Conservation (phyloP, 2,113 vertebrate genomes). For the Equus quagga region DNA sequence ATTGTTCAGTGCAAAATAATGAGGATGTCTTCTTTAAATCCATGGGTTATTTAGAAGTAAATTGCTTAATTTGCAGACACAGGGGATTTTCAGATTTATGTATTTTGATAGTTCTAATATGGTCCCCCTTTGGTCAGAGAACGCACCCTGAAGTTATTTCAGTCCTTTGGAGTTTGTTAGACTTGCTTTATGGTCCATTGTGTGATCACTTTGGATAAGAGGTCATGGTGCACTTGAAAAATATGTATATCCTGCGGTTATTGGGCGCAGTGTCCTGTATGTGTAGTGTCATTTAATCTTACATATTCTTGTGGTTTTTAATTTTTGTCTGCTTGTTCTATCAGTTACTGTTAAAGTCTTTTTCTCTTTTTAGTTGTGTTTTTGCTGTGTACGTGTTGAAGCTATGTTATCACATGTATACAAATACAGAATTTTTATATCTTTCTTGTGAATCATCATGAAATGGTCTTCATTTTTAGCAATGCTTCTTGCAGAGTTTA, state of each 20-base stretch:
- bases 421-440: not conserved
- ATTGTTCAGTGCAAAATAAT: not conserved
- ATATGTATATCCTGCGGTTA: not conserved
- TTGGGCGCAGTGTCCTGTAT: not conserved
- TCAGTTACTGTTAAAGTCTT: not conserved
- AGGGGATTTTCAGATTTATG: not conserved
- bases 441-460: not conserved
- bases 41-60: not conserved
- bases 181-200: not conserved
- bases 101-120: constrained; percentile 35
- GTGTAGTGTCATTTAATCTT: not conserved
- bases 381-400: not conserved
- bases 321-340: not conserved
- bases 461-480: not conserved
- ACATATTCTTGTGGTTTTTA: not conserved
- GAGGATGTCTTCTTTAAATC: not conserved
- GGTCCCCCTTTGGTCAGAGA: not conserved
- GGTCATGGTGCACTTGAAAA: not conserved
- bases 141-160: not conserved
- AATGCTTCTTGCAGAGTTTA: not conserved
- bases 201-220: not conserved
- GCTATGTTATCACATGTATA: not conserved
- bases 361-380: not conserved
- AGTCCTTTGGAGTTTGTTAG: constrained; percentile 5
- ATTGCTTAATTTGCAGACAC: not conserved